Evolutionary conservation across 2,113 vertebrate genomes (phyloP), one percentile per base, ranked within the genome.

Genomic region (Hippocampus barbouri): DNA sequence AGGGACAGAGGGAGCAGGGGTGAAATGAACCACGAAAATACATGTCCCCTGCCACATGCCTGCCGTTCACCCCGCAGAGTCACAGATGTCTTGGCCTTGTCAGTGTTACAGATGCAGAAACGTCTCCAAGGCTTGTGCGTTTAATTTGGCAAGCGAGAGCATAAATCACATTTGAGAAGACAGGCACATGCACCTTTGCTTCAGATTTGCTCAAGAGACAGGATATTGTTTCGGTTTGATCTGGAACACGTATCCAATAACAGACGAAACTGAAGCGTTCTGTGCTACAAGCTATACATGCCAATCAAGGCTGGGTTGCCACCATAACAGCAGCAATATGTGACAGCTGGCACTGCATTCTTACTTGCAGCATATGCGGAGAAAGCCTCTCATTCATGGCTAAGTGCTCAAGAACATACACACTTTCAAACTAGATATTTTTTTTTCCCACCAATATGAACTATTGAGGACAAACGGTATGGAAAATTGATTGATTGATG

Each of bases 11-110:
- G 62, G n/a, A 61, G 41, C 53, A 68, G 68, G 68, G 54, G 77
- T 64, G 68, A 85, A 88, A 82, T 85, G 64, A 91, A 85, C 69
- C 79, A 45, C 79, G 79, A 65, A 86, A 80, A 76, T 83, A 68
- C 68, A 75, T 78, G 71, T 43, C 81, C 75, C 76, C 73, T 79
- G 75, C 82, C 84, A 75, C 84, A 83, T 76, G 66, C 66, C 72
- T 83, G 79, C 53, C 56, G 66, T 78, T 85, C 83, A 86, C 71
- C 79, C 69, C 56, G 69, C 68, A 62, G 63, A 83, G 74, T 77
- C 74, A 76, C 71, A 43, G 72, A 66, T 47, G 2, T 76, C 70
- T 49, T 74, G 73, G 76, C 74, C 78, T 73, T 60, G 62, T 67
- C n/a, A 23, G 69, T 75, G 85, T 82, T 70, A 75, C 66, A 77